Conservation (phyloP, 2,888 invertebrate species). For the Idaea aversata region DNA sequence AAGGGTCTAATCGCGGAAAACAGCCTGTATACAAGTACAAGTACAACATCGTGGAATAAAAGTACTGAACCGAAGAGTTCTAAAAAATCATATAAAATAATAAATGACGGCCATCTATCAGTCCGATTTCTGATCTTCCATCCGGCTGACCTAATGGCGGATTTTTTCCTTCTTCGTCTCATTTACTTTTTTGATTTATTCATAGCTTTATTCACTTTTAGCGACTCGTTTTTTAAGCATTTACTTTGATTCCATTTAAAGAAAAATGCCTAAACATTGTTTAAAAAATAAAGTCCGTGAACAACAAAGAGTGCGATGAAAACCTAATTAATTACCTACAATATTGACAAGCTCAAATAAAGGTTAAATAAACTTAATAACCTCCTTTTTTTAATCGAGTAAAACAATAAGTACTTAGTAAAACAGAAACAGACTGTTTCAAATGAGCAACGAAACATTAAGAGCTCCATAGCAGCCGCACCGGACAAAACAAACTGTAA, state of each 20-base stretch:
- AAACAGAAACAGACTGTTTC: background rate
- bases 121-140: conserved; percentile 62
- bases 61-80: background rate
- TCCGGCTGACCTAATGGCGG: conserved; percentile 62
- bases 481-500: background rate
- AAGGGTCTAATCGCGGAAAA: too few relatives aligned
- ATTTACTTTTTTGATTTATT: conserved; percentile 68
- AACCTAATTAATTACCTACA: too few relatives aligned
- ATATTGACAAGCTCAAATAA: too few relatives aligned
- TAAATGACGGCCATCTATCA: conserved; percentile 62
- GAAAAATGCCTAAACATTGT: too few relatives aligned
- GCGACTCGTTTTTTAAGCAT: conserved; percentile 25
- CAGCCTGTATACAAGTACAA: too few relatives aligned
- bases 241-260: conserved; percentile 12
- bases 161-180: conserved; percentile 59
- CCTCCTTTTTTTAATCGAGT: background rate
- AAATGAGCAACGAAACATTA: conserved; percentile 2
- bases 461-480: background rate
- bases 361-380: too few relatives aligned
- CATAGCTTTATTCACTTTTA: conserved; percentile 55
- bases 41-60: too few relatives aligned
- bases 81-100: conserved; percentile 31
- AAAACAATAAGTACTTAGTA: background rate
- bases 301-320: too few relatives aligned
- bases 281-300: too few relatives aligned